Conservation (phyloP, 2,888 invertebrate genomes). For the Didymodactylos carnosus region DNA sequence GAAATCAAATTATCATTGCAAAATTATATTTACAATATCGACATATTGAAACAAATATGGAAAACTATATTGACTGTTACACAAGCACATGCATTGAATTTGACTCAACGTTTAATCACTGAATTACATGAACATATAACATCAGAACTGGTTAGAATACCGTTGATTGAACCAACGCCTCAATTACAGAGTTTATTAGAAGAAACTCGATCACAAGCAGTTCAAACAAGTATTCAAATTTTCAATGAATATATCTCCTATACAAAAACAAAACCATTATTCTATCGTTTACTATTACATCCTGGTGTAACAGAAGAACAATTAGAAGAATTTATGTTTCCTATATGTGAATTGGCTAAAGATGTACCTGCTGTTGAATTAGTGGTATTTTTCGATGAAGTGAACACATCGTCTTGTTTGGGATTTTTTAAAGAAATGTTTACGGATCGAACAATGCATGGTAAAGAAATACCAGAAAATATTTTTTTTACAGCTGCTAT, state of each 20-base stretch:
- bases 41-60: not conserved
- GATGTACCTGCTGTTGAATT: not conserved
- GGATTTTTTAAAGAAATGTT: not conserved
- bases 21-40: not conserved
- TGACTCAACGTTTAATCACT: not conserved
- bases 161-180: not conserved
- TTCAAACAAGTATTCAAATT: not conserved
- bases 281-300: not conserved
- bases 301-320: not conserved
- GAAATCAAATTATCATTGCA: not conserved
- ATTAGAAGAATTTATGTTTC: not conserved
- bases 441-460: not conserved
- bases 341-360: not conserved
- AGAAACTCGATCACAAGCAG: not conserved
- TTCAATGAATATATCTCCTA: not conserved
- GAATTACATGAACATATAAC: not conserved
- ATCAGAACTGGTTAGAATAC: not conserved
- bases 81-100: not conserved
- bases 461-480: not conserved
- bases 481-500: slow-evolving; percentile 7
- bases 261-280: not conserved
- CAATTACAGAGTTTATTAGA: not conserved
- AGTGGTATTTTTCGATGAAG: not conserved
- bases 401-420: not conserved
- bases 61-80: not conserved